Evolutionary conservation across 2,797 vertebrate species (phyloP).

Genomic region (Coilia nasus): DNA sequence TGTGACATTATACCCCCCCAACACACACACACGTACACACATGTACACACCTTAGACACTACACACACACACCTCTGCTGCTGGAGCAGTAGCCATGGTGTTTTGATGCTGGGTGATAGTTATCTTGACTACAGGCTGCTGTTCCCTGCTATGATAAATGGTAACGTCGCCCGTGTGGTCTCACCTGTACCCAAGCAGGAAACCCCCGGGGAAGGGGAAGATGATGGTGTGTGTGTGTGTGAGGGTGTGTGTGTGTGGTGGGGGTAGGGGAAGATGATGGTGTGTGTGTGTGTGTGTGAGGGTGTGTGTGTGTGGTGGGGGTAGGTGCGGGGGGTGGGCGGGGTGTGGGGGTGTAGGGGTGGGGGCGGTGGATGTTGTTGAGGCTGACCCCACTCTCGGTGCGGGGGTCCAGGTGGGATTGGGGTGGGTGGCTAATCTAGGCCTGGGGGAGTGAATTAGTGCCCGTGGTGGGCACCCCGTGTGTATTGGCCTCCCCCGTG

Average conservation of each 20-base stretch:
- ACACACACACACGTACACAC: no score
- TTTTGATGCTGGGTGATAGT: conserved; percentile 38
- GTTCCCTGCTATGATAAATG: conserved; percentile 76
- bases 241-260: conserved; percentile 43
- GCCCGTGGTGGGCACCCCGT: conserved; percentile 56
- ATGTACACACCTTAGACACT: not conserved
- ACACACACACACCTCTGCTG: not conserved
- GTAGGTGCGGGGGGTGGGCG: conserved; percentile 40
- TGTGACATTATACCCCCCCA: not conserved
- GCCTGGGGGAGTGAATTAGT: conserved; percentile 71
- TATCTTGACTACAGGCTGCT: conserved; percentile 52
- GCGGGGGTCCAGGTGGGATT: conserved; percentile 52
- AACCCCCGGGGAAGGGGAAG: conserved; percentile 65
- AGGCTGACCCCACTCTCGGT: conserved; percentile 50
- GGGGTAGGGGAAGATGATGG: not conserved
- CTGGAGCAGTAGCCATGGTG: conserved; percentile 30
- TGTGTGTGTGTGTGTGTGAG: conserved; percentile 55
- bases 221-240: conserved; percentile 41
- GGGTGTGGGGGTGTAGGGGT: conserved; percentile 47
- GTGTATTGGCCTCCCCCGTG: conserved; percentile 49
- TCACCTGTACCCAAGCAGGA: conserved; percentile 60
- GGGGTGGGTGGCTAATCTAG: conserved; percentile 56
- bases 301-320: no score
- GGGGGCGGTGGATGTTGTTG: not conserved
- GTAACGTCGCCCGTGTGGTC: conserved; percentile 72